Evolutionary conservation across 2,113 vertebrate species (phyloP), one percentile per base, ranked within the genome.

Genomic region (Poeciliopsis prolifica): DNA sequence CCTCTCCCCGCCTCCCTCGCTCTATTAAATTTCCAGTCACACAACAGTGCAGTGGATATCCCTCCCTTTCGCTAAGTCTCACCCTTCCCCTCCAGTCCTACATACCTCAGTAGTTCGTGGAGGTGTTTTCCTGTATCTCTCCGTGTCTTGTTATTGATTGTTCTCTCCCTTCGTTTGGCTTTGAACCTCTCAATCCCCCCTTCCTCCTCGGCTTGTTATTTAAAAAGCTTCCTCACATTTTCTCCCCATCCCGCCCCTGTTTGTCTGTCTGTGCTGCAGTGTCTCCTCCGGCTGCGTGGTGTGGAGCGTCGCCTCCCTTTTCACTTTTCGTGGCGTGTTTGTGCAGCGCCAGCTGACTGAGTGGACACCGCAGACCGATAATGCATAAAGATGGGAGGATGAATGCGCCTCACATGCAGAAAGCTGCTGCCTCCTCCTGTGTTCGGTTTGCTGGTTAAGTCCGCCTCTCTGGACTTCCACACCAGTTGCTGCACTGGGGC

Each of bases 1-100:
- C 29, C 29, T 40, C 70, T 19, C 74, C 68, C 81, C 65, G 86
- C 75, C 78, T 77, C 70, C 61, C 89, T 86, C 90, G 86, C 87
- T 92, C 92, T 89, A 94, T 95, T 95, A 95, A 95, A 94, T 96
- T 95, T 95, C 95, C 87, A 95, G 95, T 95, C 95, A 95, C 95
- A 95, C 95, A 94, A 94, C 95, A 95, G 95, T 95, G 95, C 95
- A 95, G 95, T 95, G 93, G 91, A 94, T 92, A 94, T 94, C 92
- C 93, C 93, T 94, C 93, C 91, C 92, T 90, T 91, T 85, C 91
- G 80, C 93, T 80, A 88, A 86, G 87, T 84, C 77, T 75, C 84
- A 69, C 76, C 24, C 71, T 35, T 30, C 62, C 19, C 71, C 51
- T 28, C 62, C 62, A 17, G n/a, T 65, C 75, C 68, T 28, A 85